Base-by-base conservation (phyloP, 2,888 invertebrate genomes). In the Cheilosia vernalis region DNA sequence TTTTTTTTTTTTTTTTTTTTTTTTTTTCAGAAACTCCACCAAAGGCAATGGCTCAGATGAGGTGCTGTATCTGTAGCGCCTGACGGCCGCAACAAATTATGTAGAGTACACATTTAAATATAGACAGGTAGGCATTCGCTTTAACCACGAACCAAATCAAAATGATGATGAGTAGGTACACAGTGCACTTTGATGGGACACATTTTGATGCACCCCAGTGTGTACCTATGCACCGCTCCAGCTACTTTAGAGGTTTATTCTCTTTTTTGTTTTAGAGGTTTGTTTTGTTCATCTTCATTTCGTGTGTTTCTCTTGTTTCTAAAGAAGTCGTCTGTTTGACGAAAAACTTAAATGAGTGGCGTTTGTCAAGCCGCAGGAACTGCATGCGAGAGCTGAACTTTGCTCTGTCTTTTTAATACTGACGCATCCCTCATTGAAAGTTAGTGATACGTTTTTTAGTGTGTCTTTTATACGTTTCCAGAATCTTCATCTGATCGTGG, bases 81-180 rank as follows among this genome's bases (percentile, higher is more conserved):
- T 10, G 4, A 7, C 19, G 10, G 9, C 10, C 19, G 17, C 40
- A 2, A 51, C 40, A 47, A 21, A 17, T 64, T 64, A 30, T 44
- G 10, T 21, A 51, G 53, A 15, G 82, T 42, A 72, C 19, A 44
- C n/a, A 79, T 83, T 79, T 56, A 78, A 78, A 79, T 72, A 82
- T 67, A 55, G 17, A 61, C 47, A 66, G 15, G 49, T 30, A 72
- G 73, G 27, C 4, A 63, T 37, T 82, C 60, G 72, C 64, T 63
- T 60, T 21, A 58, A 56, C 60, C 40, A 69, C 27, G 37, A 67
- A 66, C 61, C 42, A 61, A 72, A 44, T 24, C 42, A 56, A 72
- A 76, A 85, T 56, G 60, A 77, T 61, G 64, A 63, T 56, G 64
- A 73, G 47, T 56, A 58, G 69, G 47, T 15, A 67, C 53, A 47